Conservation (phyloP, 2,888 invertebrate species). For the Clusia tigrina region DNA sequence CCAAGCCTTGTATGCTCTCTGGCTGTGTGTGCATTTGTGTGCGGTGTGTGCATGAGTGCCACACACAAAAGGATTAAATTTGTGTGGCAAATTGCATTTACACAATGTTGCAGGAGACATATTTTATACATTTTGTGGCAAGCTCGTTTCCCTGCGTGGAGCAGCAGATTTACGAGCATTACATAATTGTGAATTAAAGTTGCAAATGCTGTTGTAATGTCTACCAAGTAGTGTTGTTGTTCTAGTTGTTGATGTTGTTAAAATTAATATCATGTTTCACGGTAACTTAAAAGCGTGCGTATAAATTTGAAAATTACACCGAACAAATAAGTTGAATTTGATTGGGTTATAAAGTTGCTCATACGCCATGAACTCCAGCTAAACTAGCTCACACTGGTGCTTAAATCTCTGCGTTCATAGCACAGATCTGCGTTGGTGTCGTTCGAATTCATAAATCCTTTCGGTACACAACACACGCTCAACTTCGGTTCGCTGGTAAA, state of each 20-base stretch:
- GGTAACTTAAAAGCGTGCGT: background rate
- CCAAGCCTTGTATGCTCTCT: no score
- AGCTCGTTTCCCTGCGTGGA: background rate
- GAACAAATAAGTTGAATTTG: background rate
- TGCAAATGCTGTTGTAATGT: slow-evolving; percentile 9
- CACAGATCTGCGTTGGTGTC: no score
- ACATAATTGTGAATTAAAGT: slow-evolving; percentile 2
- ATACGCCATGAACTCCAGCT: slow-evolving; percentile 5
- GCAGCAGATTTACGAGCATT: background rate
- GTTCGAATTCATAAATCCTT: no score
- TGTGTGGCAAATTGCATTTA: slow-evolving; percentile 29
- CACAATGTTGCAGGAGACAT: slow-evolving; percentile 25
- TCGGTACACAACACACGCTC: no score
- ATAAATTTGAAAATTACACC: background rate
- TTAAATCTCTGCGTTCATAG: no score
- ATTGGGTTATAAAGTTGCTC: slow-evolving; percentile 11
- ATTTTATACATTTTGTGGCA: background rate
- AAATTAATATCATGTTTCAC: background rate
- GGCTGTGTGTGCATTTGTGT: background rate
- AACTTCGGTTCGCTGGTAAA: no score
- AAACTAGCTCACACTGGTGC: background rate
- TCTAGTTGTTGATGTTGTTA: slow-evolving; percentile 19
- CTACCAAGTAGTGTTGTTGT: slow-evolving; percentile 26
- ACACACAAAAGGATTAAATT: slow-evolving; percentile 25
- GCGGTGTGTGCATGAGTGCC: background rate